Evolutionary conservation across 2,113 vertebrate genomes (phyloP), one percentile per base, ranked within the genome.

Genomic region (Lonchura striata): DNA sequence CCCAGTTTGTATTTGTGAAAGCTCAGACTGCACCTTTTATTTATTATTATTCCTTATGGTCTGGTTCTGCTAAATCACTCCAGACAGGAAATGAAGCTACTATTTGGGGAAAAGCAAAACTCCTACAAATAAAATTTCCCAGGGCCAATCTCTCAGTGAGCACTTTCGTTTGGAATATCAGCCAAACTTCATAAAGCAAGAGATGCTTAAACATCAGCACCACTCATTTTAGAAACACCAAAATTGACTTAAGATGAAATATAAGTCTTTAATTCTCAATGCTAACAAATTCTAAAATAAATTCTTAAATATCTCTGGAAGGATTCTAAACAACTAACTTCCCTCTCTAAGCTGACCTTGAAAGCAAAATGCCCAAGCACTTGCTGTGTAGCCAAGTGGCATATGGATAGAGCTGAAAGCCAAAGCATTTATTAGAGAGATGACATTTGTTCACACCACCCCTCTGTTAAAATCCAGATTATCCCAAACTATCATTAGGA

Each of bases 341-440:
- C 54, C 63, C 89, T 63, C 68, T 78, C 82, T 14, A 37, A 72
- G 37, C 1, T 78, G 79, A 96, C 82, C 93, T 95, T 95, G 83
- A 94, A 94, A 95, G 53, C 28, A 79, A 95, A 95, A 94, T 70
- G 72, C 78, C 54, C 90, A 86, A 94, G 75, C 76, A 83, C 23
- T 80, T 92, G 84, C 77, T 90, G 83, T 12, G 22, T 31, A 41
- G 60, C 42, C 53, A 95, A 86, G 41, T 53, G 69, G 53, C 88
- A 92, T 28, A 82, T 91, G 86, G 88, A 94, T 10, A 92, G 10
- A 93, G 81, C 96, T 50, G 93, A 97, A 96, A 97, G 91, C 78
- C 81, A 94, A 41, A 95, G 63, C 23, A 65, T 66, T 72, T 52
- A 94, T 90, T 79, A 91, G 89, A 96, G 69, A 96, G 70, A 88